Base-by-base conservation (phyloP, 2,113 vertebrate species). In the Ictalurus furcatus region DNA sequence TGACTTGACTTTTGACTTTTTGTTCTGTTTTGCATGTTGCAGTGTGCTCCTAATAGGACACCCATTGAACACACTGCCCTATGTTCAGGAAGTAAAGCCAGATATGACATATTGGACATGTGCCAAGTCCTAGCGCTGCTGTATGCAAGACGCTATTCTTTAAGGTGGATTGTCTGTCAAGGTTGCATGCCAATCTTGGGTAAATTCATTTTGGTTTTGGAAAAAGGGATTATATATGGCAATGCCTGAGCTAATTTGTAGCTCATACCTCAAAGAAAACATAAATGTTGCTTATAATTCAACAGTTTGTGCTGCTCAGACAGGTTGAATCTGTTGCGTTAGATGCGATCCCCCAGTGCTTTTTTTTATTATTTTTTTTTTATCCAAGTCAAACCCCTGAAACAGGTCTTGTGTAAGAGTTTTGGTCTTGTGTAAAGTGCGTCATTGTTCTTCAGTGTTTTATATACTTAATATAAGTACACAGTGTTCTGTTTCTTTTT, bases 221-320 rank as follows among this genome's bases (percentile, higher is more conserved):
- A 69, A 85, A 67, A 19, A 67, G 67, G 37, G 73, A 88, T 88
- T 67, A 19, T 85, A 54, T 73, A 61, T 78, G 61, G 58, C 19
- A 44, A 69, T 34, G 74, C 74, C 34, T 74, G 85, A 56, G 73
- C 61, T 81, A 54, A 88, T 87, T 63, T 89, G 74, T 28, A 34
- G 69, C 25, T 56, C 25, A 19, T 83, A 84, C 40, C 30, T 56
- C 25, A 30, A 59, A 80, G 59, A 76, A 54, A 87, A 87, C 74
- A 48, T 54, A 73, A 87, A 44, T 48, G 65, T 76, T 81, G 69
- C 74, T 58, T 67, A 37, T 67, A 88, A 58, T 54, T 48, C 67
- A 85, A 81, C 44, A 87, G 28, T 14, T 61, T 78, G 44, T 80
- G 63, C 63, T 76, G 86, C 82, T 88, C 65, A 85, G 88, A 56